These are phyloP conservation scores for Anser cygnoides DNA, from an alignment of 2,113 vertebrate genomes.

Conservation along the genomic window DNA sequence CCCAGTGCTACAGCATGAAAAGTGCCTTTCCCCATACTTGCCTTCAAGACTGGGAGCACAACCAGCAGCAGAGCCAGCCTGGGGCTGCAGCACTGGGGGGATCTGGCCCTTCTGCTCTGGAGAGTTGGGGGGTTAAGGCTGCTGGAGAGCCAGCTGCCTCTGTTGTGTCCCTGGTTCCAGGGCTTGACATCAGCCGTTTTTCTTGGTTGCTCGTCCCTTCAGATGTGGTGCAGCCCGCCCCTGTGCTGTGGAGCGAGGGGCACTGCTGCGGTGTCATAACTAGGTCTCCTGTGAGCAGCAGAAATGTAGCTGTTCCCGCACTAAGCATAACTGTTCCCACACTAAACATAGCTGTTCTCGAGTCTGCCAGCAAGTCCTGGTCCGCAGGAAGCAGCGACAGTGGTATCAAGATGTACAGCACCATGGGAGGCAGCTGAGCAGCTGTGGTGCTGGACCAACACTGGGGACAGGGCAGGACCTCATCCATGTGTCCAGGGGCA, in stretches of 20 bases:
- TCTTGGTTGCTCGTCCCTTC: not conserved
- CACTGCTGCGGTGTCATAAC: rapidly evolving
- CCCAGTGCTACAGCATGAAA: not conserved
- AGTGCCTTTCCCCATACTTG: not conserved
- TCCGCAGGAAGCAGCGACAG: not conserved
- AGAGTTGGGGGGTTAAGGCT: not conserved
- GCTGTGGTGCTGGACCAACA: rapidly evolving
- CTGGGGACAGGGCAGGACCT: not conserved
- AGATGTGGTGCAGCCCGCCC: rapidly evolving
- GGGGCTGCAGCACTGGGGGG: not conserved
- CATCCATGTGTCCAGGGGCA: not conserved
- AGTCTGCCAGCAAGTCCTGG: not conserved
- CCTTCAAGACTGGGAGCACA: not conserved
- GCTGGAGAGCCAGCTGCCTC: not conserved
- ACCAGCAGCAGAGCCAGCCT: not conserved
- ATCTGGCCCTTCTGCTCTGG: not conserved
- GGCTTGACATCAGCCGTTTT: not conserved
- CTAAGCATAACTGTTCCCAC: rapidly evolving
- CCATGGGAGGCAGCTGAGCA: not conserved
- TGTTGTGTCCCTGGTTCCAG: not conserved
- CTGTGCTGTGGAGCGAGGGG: not conserved
- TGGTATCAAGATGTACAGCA: not conserved
- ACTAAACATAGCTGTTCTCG: rapidly evolving
- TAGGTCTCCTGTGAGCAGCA: not conserved
- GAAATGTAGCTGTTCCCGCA: rapidly evolving